Percentiles rank a stretch among this genome's conserved stretches.
phyloP scores from a whole-genome alignment of 2,113 vertebrate species.

The Clarias gariepinus region DNA sequence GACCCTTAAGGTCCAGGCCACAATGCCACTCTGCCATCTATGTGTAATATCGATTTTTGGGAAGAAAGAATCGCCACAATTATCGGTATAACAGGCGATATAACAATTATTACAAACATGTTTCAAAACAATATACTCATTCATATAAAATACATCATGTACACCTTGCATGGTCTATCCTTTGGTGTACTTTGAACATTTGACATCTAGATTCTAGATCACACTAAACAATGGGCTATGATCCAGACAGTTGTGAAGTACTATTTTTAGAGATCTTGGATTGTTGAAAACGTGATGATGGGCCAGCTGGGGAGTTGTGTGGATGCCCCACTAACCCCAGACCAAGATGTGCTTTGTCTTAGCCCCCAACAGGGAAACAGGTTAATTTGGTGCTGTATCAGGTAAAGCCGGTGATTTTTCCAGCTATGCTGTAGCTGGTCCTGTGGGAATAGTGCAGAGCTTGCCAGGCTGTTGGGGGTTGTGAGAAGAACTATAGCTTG shows the following conservation, averaged over 20 bases:
- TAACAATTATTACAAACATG: background rate
- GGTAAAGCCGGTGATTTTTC: slow-evolving; percentile 65
- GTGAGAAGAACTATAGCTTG: slow-evolving; percentile 49
- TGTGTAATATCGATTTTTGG: no score
- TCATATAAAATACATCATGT: background rate
- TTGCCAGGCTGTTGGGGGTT: slow-evolving; percentile 59
- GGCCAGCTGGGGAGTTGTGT: slow-evolving; percentile 18
- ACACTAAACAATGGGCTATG: background rate
- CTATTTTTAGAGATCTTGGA: slow-evolving; percentile 21
- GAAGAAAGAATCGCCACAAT: background rate
- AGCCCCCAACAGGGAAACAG: slow-evolving; percentile 60
- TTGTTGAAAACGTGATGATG: slow-evolving; percentile 2
- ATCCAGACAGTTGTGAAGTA: background rate
- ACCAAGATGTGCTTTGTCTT: slow-evolving; percentile 50
- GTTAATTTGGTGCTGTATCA: slow-evolving; percentile 68
- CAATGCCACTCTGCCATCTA: no score
- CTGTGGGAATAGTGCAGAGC: slow-evolving; percentile 59
- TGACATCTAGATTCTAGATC: background rate
- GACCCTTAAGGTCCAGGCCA: no score
- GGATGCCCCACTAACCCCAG: slow-evolving; percentile 31
- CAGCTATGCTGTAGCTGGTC: slow-evolving; percentile 62
- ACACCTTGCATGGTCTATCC: background rate
- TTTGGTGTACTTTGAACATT: background rate
- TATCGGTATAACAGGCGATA: background rate
- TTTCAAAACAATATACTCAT: background rate